Conservation (phyloP, 2,797 vertebrate genomes). For the Brachyalestes nurse region DNA sequence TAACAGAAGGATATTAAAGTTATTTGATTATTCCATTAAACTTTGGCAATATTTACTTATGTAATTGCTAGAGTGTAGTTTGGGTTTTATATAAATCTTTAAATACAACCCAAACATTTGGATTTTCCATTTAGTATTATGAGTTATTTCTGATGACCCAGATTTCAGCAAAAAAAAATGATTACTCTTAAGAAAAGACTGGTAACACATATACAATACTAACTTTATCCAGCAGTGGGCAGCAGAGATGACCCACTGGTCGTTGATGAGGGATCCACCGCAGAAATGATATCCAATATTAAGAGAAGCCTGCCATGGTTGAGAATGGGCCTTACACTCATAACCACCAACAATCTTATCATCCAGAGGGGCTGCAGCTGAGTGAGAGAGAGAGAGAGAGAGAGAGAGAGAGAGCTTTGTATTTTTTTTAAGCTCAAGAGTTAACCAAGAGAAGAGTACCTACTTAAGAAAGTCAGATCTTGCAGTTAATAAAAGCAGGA, state of each 20-base stretch:
- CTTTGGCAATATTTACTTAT: neutral
- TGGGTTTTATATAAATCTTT: too few species aligned
- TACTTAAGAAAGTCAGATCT: too few species aligned
- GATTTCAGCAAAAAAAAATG: too few species aligned
- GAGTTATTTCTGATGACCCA: too few species aligned
- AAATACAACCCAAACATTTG: too few species aligned
- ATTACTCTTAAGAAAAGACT: neutral
- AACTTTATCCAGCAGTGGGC: slow-evolving; percentile 79
- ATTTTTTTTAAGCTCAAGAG: too few species aligned
- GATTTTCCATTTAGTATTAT: too few species aligned
- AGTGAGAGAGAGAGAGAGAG: neutral
- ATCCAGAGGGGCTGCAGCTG: slow-evolving; percentile 70
- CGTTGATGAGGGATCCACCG: slow-evolving; percentile 73
- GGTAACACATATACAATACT: slow-evolving; percentile 53
- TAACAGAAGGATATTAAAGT: neutral
- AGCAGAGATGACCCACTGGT: slow-evolving; percentile 77
- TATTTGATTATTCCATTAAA: neutral
- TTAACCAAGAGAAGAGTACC: too few species aligned
- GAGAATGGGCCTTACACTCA: slow-evolving; percentile 63
- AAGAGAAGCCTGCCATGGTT: slow-evolving; percentile 77
- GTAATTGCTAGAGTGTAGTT: neutral
- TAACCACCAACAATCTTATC: slow-evolving; percentile 78
- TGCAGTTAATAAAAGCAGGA: too few species aligned
- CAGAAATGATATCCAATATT: slow-evolving; percentile 60
- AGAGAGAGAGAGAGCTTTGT: neutral